Base-by-base conservation (phyloP, 1,140 invertebrate species). In the Rhynchophorus ferrugineus region DNA sequence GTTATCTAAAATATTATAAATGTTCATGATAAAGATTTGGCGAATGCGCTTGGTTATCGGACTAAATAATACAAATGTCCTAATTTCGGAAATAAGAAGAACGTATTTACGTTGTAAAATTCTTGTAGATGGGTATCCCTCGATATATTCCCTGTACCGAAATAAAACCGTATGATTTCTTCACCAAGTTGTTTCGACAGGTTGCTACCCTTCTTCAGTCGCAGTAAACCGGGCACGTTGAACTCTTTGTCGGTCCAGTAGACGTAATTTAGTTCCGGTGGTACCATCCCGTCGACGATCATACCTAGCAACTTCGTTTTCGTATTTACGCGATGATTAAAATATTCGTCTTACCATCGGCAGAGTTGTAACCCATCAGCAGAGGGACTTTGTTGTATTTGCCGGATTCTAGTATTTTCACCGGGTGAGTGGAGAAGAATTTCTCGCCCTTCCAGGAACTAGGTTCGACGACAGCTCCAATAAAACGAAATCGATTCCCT, bases 121-220 rank as follows among this genome's bases (percentile, higher is more conserved):
- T 53, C 50, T 35, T 46, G 1, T 33, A 53, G 16, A 70, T 56
- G 37, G 22, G 44, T 58, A 19, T 49, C 41, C n/a, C 34, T 72
- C 11, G 38, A 60, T 71, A 53, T 53, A 20, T 35, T 64, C 13
- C 48, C 69, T 50, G 73, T 69, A 2, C 71, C 68, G 49, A 76
- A 78, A 57, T 77, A 78, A 54, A 69, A 72, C 11, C 73, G 54
- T 62, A 75, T 75, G 6, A 78, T 67, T 61, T 74, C 70, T 22
- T 73, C 37, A 0, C 71, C 55, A 18, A 73, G 68, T 52, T 71
- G 41, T 36, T 61, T 60, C 21, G 74, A 75, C 13, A 68, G 58
- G 3, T 70, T 36, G 18, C 69, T 67, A 43, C 70, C 69, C n/a
- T 71, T 59, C 60, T 71, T 57, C 44, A 76, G 68, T 49, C 69